phyloP scores from a whole-genome alignment of 2,797 vertebrate species.

The Garrulus glandarius region DNA sequence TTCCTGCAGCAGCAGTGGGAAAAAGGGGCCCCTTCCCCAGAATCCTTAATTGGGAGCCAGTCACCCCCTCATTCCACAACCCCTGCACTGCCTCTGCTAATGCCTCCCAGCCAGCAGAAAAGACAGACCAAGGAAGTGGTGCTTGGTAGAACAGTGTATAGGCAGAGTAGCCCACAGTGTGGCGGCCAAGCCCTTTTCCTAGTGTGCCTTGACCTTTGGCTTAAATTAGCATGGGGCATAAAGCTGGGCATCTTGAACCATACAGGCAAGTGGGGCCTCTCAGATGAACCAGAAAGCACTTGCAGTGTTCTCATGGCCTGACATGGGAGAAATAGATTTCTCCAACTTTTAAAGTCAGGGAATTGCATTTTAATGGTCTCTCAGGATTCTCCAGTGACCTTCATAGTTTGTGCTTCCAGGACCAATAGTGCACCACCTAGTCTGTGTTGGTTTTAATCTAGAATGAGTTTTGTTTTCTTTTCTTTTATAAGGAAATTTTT shows the following conservation, averaged over 20 bases:
- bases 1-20: accelerated
- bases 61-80: accelerated
- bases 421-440: not conserved
- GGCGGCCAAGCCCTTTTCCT: not conserved
- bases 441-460: not conserved
- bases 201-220: accelerated
- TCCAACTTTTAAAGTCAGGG: not conserved
- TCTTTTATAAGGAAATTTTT: not conserved
- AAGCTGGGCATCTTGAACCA: not conserved
- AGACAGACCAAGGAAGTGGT: not conserved
- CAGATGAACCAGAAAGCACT: not conserved
- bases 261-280: accelerated
- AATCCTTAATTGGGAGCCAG: not conserved
- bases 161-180: not conserved
- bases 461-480: not conserved
- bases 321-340: not conserved
- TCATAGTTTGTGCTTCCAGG: not conserved
- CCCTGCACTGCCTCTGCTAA: not conserved
- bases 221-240: not conserved
- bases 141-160: not conserved
- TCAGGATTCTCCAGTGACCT: not conserved
- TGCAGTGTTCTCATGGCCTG: not conserved
- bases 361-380: not conserved
- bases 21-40: not conserved
- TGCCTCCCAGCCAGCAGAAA: accelerated